Evolutionary conservation across 1,140 invertebrate genomes (phyloP), one percentile per base, ranked within the genome.

Genomic region (Elymnias hypermnestra): DNA sequence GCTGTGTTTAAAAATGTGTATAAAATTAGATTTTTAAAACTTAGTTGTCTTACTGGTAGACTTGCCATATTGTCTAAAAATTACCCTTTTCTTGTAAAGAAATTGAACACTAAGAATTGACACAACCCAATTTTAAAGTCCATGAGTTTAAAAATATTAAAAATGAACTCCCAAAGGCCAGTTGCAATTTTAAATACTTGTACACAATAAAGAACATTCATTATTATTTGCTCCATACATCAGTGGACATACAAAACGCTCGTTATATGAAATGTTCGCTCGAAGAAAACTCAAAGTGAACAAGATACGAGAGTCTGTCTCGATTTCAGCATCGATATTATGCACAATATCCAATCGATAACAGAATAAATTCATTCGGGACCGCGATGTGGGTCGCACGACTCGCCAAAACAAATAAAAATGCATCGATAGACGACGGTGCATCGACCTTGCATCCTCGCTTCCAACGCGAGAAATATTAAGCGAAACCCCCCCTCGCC

Each of bases 381-480:
- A 56, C 58, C 63, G 58, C 69, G 73, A 84, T 81, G 66, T 84
- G 71, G 81, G 81, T 82, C 79, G 79, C 57, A 64, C 72, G 71
- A 72, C 66, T 75, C 72, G 64, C 77, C 72, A 72, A 84, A 83
- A 81, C 76, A 79, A 83, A 83, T 79, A 83, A 82, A 82, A 82
- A 76, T 79, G 70, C 72, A n/a, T n/a, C n/a, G n/a, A 72, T 79
- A 76, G 75, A 57, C 69, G 57, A 55, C 72, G 48, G 79, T 76
- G 69, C 81, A 81, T 72, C 68, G 81, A 79, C 81, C 81, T 84
- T 79, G 73, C 68, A 71, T 75, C 73, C 68, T 68, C 62, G 47
- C 41, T 50, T 42, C 49, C 43, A 35, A 45, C 43, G 37, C 29
- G 13, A 43, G 23, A 44, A 19, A 31, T 25, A 17, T 12, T 57